Conservation (phyloP, 2,797 vertebrate species). For the Falco columbarius region DNA sequence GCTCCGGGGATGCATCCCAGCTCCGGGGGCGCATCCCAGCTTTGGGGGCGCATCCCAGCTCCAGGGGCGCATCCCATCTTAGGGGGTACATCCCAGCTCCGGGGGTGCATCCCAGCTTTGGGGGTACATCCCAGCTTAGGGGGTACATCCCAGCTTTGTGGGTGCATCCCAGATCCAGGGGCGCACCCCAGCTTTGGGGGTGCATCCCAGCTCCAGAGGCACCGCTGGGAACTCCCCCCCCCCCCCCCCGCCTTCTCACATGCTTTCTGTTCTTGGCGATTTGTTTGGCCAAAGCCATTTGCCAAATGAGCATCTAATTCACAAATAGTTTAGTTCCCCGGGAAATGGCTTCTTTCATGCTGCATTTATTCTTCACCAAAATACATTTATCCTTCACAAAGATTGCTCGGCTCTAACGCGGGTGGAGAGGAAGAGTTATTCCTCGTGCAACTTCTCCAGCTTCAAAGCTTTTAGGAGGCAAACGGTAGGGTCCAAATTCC, state of each 20-base stretch:
- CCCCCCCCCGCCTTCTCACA: background rate
- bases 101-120: too few relatives aligned
- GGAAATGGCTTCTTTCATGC: background rate
- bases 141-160: too few relatives aligned
- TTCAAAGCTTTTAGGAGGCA: background rate
- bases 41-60: too few relatives aligned
- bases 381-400: background rate
- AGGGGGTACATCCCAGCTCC: too few relatives aligned
- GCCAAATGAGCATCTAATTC: background rate
- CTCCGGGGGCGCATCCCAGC: too few relatives aligned
- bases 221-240: background rate
- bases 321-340: background rate
- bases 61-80: too few relatives aligned
- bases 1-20: too few relatives aligned
- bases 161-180: too few relatives aligned
- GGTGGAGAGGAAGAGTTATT: background rate
- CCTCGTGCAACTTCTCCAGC: background rate
- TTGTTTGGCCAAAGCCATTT: background rate
- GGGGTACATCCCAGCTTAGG: too few relatives aligned
- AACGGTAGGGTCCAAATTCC: background rate
- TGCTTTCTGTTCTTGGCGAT: fast-evolving
- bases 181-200: too few relatives aligned
- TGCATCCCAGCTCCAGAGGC: background rate
- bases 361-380: background rate
- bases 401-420: background rate